Conservation (phyloP, 1,140 invertebrate species). For the Cardiocondyla obscurior region DNA sequence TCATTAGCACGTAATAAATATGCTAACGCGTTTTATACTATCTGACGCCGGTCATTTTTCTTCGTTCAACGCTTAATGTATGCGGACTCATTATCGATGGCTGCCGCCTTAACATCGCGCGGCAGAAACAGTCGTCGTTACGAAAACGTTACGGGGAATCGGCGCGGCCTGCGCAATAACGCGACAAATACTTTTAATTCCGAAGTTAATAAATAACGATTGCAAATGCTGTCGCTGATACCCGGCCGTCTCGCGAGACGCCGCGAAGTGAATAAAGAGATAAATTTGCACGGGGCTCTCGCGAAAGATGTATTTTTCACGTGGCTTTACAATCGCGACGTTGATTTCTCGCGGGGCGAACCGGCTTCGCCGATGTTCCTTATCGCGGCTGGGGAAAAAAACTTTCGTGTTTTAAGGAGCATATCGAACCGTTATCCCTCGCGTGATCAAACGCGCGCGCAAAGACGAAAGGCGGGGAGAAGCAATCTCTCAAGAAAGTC, state of each 20-base stretch:
- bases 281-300: not conserved
- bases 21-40: conserved; percentile 60
- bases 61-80: conserved; percentile 62
- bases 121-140: not conserved
- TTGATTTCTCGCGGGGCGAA: not conserved
- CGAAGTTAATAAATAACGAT: not conserved
- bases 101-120: conserved; percentile 9
- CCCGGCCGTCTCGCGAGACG: not conserved
- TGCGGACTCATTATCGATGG: conserved; percentile 42
- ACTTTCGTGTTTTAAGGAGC: conserved; percentile 25
- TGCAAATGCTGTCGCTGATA: not conserved
- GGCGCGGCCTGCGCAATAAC: not conserved
- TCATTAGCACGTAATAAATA: conserved; percentile 68
- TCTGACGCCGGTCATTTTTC: conserved; percentile 55
- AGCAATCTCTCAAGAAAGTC: conserved; percentile 59
- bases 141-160: conserved; percentile 3
- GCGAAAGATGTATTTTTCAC: not conserved
- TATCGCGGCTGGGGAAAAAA: conserved; percentile 4
- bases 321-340: not conserved
- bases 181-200: not conserved
- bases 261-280: not conserved
- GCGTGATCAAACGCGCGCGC: conserved; percentile 34
- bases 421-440: conserved; percentile 25
- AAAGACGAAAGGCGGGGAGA: conserved; percentile 15
- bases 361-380: not conserved